phyloP scores from a whole-genome alignment of 1,140 invertebrate genomes.

The Diprion similis region DNA sequence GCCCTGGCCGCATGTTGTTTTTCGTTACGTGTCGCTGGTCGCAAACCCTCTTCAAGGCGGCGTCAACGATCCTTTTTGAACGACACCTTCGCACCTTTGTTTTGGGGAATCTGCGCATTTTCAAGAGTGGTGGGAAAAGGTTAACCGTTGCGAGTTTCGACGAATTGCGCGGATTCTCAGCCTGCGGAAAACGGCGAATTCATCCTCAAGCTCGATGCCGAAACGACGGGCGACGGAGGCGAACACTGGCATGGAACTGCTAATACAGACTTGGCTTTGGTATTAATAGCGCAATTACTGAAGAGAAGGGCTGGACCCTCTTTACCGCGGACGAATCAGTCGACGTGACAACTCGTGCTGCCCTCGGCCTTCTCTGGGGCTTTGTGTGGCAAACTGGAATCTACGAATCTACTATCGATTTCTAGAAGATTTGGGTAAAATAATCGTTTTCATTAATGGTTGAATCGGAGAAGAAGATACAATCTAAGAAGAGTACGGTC shows the following conservation, averaged over 20 bases:
- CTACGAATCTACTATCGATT: too few species aligned
- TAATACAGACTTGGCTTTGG: neutral
- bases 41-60: neutral
- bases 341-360: neutral
- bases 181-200: neutral
- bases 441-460: too few species aligned
- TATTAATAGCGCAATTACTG: slow-evolving; percentile 3
- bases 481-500: too few species aligned
- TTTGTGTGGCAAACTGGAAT: too few species aligned
- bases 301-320: neutral
- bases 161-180: neutral
- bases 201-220: neutral
- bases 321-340: neutral
- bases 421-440: too few species aligned
- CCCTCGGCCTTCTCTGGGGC: neutral
- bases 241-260: neutral
- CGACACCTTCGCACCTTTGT: neutral
- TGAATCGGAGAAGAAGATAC: too few species aligned
- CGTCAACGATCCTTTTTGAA: neutral
- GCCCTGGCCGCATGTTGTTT: slow-evolving; percentile 42
- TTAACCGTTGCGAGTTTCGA: neutral
- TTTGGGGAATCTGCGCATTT: too few species aligned
- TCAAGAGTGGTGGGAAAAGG: neutral
- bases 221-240: neutral
- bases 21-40: slow-evolving; percentile 43